Evolutionary conservation across 2,113 vertebrate species (phyloP).

Genomic region (Crypturellus undulatus): DNA sequence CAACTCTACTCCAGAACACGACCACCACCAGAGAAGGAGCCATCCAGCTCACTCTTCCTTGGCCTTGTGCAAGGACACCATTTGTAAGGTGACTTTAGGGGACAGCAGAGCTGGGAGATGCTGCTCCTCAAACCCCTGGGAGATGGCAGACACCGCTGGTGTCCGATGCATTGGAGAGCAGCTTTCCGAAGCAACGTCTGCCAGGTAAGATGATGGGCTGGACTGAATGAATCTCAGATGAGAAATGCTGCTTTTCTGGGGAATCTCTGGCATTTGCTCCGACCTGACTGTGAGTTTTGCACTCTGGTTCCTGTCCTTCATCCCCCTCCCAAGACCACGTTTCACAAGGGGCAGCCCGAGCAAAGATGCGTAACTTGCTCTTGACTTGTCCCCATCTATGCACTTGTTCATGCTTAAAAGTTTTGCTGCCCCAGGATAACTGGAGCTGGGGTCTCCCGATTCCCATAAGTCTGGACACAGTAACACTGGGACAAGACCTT

Average conservation of each 20-base stretch:
- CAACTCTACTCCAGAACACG: background rate
- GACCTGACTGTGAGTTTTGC: background rate
- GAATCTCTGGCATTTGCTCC: background rate
- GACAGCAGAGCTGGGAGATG: background rate
- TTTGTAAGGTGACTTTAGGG: background rate
- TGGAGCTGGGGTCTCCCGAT: background rate
- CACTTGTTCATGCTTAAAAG: background rate
- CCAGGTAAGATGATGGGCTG: background rate
- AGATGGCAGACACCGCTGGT: background rate
- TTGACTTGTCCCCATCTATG: background rate
- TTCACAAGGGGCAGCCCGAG: background rate
- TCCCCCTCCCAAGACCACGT: background rate
- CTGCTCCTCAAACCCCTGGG: background rate
- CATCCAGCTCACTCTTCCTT: background rate
- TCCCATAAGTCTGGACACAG: background rate
- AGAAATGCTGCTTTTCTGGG: background rate
- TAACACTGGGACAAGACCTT: background rate
- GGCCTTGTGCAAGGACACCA: background rate
- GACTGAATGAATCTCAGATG: background rate
- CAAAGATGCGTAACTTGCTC: background rate
- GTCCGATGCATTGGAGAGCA: background rate
- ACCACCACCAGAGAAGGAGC: background rate
- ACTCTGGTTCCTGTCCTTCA: background rate
- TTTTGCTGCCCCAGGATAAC: background rate
- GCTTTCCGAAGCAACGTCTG: background rate